Evolutionary conservation across 2,797 vertebrate genomes (phyloP), one percentile per base, ranked within the genome.

Genomic region (Sebastolobus alascanus): DNA sequence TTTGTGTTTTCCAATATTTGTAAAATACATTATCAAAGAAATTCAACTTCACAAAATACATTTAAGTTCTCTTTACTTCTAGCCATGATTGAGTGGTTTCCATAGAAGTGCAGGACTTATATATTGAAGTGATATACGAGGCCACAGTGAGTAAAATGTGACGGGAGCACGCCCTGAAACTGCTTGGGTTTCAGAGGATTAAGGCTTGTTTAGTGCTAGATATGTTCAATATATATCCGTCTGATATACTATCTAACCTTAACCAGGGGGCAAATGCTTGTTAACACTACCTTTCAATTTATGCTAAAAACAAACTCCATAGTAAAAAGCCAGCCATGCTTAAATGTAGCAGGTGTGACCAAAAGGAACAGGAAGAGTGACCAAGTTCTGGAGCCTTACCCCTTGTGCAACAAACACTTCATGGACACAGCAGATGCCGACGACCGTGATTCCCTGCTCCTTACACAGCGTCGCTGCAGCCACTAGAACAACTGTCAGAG

Each of bases 381-480:
- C 1, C 1, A 13, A 2, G 35, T 68, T 66, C 31, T 5, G 3
- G 9, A 55, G 37, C 16, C 97, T 97, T 96, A 99, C 98, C 97
- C 97, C 96, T 93, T 99, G 98, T 73, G 98, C 98, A 83, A 99
- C 95, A 92, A 99, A 99, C 68, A 99, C 98, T 95, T 99, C 98
- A 60, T 99, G 97, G 16, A 99, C 95, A 83, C 98, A 99, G 93
- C 98, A 99, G 94, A 99, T 97, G 58, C 98, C 99, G 27, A 99
- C 96, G n/a, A 99, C 99, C 0, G 98, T 99, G 92, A 99, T 98
- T 79, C 98, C 98, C 93, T 99, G 98, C 84, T 99, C 98, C 90
- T 99, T 99, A 89, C 99, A 99, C 6, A 99, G 91, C 0, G 99
- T 99, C 85, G 98, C 99, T 85, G 97, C 94, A 73, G 98, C 98